Evolutionary conservation across 1,140 invertebrate species (phyloP), one percentile per base, ranked within the genome.

Genomic region (Leucophenga varia): DNA sequence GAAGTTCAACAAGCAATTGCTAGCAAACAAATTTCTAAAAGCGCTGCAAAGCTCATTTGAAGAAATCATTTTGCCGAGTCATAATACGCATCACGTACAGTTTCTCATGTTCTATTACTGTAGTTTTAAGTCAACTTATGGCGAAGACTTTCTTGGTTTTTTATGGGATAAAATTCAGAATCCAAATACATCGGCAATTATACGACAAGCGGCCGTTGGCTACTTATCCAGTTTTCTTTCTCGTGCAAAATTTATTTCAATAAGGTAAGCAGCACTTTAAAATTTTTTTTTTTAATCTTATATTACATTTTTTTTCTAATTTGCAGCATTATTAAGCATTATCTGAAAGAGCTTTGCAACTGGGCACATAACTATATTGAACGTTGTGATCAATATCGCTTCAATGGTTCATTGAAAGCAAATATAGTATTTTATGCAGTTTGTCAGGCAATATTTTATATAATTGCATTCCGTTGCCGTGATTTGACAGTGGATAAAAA

Each of bases 371-470:
- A 72, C 36, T 93, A 94, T 63, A 86, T 92, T 13, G 76, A 80
- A 28, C 79, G 74, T 49, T 81, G 81, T 51, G 82, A 85, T 58
- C 53, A 61, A 28, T 60, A 57, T 38, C 60, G 55, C 42, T 56
- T 64, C 9, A 77, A 81, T 67, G 71, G 78, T 41, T 80, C 82
- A 52, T 49, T 78, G 2, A 83, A 84, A 65, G 80, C 85, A 3
- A 93, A 97, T 73, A 79, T 82, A 20, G 84, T 93, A 1, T 97
- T 97, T 76, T 94, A 95, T 73, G 84, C 87, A 12, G 84, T 94
- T 9, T 95, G 92, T 64, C 93, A 97, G 77, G 84, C 88, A 0
- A 78, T 95, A 21, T 96, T 97, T 73, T 95, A 96, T 76, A 78
- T 95, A 3, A 85, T 97, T 45, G 85, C 88, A 1, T 95, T 95